Conservation (phyloP, 2,797 vertebrate species). For the Squalus acanthias region DNA sequence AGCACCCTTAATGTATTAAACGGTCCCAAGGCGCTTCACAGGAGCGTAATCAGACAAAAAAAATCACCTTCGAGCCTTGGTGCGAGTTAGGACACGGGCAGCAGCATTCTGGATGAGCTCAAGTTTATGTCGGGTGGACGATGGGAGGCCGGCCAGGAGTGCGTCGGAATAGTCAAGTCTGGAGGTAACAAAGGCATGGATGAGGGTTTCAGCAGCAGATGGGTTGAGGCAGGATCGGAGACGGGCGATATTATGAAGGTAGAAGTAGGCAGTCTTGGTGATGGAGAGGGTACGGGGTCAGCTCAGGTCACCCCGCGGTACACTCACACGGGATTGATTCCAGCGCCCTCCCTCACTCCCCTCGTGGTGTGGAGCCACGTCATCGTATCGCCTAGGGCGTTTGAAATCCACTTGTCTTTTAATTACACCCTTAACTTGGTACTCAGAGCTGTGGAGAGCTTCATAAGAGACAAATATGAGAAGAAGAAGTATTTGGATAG, state of each 20-base stretch:
- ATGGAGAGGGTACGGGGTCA: neutral
- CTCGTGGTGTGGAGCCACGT: neutral
- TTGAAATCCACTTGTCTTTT: constrained; percentile 53
- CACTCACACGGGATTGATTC: neutral
- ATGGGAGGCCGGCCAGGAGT: neutral
- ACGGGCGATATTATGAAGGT: neutral
- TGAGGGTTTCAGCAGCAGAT: neutral
- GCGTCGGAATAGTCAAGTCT: neutral
- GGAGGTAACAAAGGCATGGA: neutral
- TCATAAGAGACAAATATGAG: constrained; percentile 96
- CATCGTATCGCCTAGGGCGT: neutral
- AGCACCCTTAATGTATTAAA: neutral
- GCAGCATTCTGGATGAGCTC: neutral
- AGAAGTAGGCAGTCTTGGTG: neutral
- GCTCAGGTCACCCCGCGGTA: neutral
- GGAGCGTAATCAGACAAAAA: neutral
- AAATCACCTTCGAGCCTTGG: too few species aligned
- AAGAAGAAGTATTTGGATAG: constrained; percentile 97
- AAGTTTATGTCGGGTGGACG: neutral
- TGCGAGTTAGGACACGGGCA: neutral
- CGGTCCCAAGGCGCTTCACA: neutral
- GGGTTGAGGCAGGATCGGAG: neutral
- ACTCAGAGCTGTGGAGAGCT: constrained; percentile 76
- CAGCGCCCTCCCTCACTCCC: neutral
- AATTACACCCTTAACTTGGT: constrained; percentile 46